Evolutionary conservation across 2,113 vertebrate species (phyloP), one percentile per base, ranked within the genome.

Genomic region (Procavia capensis): DNA sequence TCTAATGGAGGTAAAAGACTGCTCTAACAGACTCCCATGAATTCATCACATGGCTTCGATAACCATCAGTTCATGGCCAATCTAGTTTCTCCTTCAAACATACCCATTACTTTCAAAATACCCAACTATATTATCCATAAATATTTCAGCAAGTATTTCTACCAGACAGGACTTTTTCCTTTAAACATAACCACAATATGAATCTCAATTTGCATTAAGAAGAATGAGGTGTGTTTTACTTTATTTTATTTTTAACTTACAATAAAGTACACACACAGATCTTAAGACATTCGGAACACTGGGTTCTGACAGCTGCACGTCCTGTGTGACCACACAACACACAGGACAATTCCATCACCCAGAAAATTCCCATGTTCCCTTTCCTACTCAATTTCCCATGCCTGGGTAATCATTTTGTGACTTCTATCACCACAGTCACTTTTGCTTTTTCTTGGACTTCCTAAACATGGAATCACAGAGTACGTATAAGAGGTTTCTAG

Each of bases 11-110:
- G 9, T 39, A 41, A 79, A 82, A 43, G 70, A 57, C 10, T 84
- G 82, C 41, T 90, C 61, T 68, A 93, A 81, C 25, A 63, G 54
- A 84, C 43, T 91, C 24, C 34, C 25, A 78, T 17, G 57, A 5
- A 88, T 19, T 34, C 50, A n/a, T 84, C n/a, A 41, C 43, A 75
- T 36, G 76, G 29, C 72, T 75, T 31, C 50, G 9, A 54, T 54
- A 34, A 91, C 36, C 57, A 50, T 7, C 63, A 87, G 45, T n/a
- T 54, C 50, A 70, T 11, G 50, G 47, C 24, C 87, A 94, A 24
- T 39, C 66, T 87, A 61, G 31, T 76, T 95, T 79, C 74, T 93
- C 83, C 88, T 86, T n/a, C 78, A 83, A 80, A 95, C 39, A 1
- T 27, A 85, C 31, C 80, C 29, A 81, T 63, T 82, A 31, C 70